Percentiles rank a stretch among this genome's conserved stretches.
These are phyloP conservation scores for Cebus imitator DNA, from an alignment of 2,113 vertebrate species.

Conservation along the genomic window DNA sequence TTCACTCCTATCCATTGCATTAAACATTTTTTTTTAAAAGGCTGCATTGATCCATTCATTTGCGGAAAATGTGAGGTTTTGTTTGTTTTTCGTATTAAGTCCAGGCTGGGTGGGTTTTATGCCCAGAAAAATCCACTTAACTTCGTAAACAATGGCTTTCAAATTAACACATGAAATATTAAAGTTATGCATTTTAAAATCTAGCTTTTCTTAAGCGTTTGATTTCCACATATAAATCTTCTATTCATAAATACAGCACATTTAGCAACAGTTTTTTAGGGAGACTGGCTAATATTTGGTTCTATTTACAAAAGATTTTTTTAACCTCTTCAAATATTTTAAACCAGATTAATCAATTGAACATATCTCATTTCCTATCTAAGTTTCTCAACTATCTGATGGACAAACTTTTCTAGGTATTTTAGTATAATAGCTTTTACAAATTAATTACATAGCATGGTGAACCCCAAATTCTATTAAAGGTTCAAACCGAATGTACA, in stretches of 20 bases:
- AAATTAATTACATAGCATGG: neutral
- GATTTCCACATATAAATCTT: neutral
- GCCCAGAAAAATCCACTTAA: neutral
- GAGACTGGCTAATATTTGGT: neutral
- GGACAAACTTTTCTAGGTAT: neutral
- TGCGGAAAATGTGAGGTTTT: neutral
- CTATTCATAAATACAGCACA: neutral
- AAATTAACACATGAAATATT: neutral
- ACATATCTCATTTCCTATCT: neutral
- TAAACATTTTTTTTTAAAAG: neutral
- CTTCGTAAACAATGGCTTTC: neutral
- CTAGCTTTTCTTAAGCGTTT: neutral
- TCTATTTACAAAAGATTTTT: neutral
- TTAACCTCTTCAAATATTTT: neutral
- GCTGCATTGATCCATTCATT: neutral
- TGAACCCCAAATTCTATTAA: neutral
- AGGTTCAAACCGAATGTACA: neutral
- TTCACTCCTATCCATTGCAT: neutral
- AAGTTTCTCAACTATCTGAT: neutral
- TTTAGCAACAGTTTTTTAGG: neutral
- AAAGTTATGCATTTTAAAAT: neutral
- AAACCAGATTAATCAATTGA: neutral
- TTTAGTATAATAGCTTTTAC: neutral
- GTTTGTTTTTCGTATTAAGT: neutral
- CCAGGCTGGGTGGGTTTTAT: neutral